These are phyloP conservation scores for Sceloporus undulatus DNA, from an alignment of 2,113 vertebrate genomes.

Conservation along the genomic window DNA sequence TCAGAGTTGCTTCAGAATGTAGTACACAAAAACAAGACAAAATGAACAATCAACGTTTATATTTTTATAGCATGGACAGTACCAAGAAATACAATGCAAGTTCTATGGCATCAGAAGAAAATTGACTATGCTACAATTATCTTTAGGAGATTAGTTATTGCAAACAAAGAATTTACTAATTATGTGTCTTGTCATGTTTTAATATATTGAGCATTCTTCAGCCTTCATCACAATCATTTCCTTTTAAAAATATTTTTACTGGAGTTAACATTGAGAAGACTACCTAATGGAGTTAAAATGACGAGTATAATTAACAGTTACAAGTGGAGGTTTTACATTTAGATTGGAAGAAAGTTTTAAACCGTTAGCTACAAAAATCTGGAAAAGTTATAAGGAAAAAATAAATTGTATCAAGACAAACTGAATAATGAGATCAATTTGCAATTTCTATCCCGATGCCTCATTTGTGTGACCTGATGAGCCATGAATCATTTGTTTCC, in stretches of 20 bases:
- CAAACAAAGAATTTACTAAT: not conserved
- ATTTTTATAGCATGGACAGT: slow-evolving; percentile 35
- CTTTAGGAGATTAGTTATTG: not conserved
- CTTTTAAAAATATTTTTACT: not conserved
- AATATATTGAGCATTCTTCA: not conserved
- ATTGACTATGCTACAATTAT: not conserved
- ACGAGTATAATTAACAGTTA: not conserved
- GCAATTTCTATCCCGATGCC: too few relatives aligned
- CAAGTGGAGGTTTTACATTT: not conserved
- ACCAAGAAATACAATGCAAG: slow-evolving; percentile 33
- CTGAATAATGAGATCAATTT: too few relatives aligned
- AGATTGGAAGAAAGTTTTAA: not conserved
- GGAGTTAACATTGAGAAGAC: too few relatives aligned
- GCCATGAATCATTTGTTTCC: too few relatives aligned
- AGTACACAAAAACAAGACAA: slow-evolving; percentile 17
- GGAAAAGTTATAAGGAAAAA: too few relatives aligned
- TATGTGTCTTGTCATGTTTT: not conserved
- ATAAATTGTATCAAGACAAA: too few relatives aligned
- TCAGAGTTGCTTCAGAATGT: slow-evolving; percentile 7
- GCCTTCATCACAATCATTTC: not conserved
- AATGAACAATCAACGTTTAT: slow-evolving; percentile 48
- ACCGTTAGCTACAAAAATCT: too few relatives aligned
- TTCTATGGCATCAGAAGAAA: slow-evolving; percentile 37
- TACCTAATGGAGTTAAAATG: not conserved
- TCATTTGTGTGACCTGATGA: too few relatives aligned